These are phyloP conservation scores for Epinephelus cyanopodus DNA, from an alignment of 2,113 vertebrate genomes.

Conservation along the genomic window DNA sequence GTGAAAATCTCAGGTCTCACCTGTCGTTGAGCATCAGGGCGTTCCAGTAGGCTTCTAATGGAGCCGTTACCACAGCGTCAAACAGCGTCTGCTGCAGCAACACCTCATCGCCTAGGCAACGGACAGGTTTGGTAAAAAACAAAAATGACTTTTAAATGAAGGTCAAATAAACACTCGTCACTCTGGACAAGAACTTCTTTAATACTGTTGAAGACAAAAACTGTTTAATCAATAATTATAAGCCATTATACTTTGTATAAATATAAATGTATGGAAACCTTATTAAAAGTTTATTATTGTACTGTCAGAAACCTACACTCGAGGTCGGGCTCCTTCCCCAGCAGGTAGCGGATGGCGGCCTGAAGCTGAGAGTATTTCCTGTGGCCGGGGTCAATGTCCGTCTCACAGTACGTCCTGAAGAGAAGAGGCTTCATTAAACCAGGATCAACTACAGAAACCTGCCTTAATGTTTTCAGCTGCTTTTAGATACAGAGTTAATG, in stretches of 20 bases:
- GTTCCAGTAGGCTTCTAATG: slow-evolving; percentile 97
- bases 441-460: background rate
- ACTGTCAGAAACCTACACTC: slow-evolving; percentile 84
- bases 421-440: background rate
- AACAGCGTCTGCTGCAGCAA: slow-evolving; percentile 92
- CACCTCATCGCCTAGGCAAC: slow-evolving; percentile 90
- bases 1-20: slow-evolving; percentile 11
- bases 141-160: background rate
- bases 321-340: slow-evolving; percentile 90
- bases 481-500: too few species aligned
- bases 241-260: background rate
- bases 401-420: slow-evolving; percentile 95
- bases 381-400: slow-evolving; percentile 92
- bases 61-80: slow-evolving; percentile 95
- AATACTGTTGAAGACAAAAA: background rate
- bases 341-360: slow-evolving; percentile 91
- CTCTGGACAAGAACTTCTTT: background rate
- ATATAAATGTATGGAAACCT: too few species aligned
- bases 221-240: background rate
- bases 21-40: slow-evolving; percentile 88
- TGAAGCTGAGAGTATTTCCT: slow-evolving; percentile 92
- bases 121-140: background rate
- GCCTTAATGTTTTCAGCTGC: too few species aligned
- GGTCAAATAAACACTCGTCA: background rate
- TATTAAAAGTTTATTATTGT: background rate